Percentiles rank a stretch among this genome's conserved stretches.
Evolutionary conservation across 2,888 invertebrate genomes (phyloP).

Genomic region (Chironomus riparius): DNA sequence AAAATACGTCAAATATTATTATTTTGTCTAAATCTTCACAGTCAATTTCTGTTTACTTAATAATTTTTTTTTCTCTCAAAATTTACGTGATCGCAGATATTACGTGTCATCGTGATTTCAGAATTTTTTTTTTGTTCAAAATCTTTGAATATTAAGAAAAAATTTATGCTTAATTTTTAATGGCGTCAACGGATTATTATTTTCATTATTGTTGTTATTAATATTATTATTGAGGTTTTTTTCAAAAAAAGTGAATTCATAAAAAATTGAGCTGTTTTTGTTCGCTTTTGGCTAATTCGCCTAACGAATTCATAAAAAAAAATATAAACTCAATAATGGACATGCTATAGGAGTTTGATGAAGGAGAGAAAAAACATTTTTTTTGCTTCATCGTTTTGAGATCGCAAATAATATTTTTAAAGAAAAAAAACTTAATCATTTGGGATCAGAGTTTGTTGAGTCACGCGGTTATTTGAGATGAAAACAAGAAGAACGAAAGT

Average conservation of each 20-base stretch:
- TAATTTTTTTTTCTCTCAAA: not conserved
- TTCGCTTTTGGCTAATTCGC: not conserved
- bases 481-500: not conserved
- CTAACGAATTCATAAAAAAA: not conserved
- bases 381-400: not conserved
- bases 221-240: not conserved
- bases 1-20: too few relatives aligned
- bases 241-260: not conserved
- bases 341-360: not conserved
- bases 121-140: not conserved
- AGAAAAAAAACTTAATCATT: not conserved
- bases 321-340: conserved; percentile 4
- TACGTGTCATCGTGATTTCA: not conserved
- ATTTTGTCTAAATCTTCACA: too few relatives aligned
- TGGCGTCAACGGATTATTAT: not conserved
- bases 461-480: conserved; percentile 2
- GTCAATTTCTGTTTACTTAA: not conserved
- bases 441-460: conserved; percentile 7
- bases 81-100: not conserved
- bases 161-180: not conserved
- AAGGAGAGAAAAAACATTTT: not conserved
- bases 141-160: not conserved
- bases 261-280: not conserved
- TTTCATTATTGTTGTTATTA: not conserved
- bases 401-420: not conserved